Conservation (phyloP, 2,797 vertebrate species). For the Cirrhinus mrigala region DNA sequence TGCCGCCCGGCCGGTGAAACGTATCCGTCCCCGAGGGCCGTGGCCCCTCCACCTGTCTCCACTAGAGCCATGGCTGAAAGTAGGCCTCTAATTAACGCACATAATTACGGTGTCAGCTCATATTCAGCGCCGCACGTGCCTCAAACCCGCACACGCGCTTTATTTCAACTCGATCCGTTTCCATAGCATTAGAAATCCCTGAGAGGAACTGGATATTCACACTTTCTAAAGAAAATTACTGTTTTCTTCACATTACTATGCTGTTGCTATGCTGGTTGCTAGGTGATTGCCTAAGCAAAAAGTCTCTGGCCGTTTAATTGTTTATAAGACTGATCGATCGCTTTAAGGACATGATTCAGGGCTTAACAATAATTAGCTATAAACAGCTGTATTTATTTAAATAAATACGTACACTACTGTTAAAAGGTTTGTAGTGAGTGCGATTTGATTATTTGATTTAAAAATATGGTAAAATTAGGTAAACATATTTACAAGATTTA, state of each 20-base stretch:
- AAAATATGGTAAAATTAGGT: not conserved
- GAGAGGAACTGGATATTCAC: not conserved
- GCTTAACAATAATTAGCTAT: not conserved
- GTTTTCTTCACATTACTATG: not conserved
- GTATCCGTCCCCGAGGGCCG: not conserved
- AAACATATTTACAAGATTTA: not conserved
- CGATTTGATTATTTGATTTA: not conserved
- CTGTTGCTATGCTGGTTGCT: not conserved
- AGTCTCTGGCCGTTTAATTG: not conserved
- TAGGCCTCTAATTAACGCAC: constrained; percentile 59
- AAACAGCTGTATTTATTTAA: not conserved
- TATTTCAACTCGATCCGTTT: not conserved
- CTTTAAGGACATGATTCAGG: not conserved
- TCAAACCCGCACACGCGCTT: not conserved
- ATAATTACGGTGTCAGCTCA: constrained; percentile 59
- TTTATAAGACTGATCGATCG: not conserved
- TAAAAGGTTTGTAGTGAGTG: not conserved
- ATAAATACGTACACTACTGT: not conserved
- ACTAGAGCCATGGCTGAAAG: constrained; percentile 44
- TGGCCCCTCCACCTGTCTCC: constrained; percentile 13
- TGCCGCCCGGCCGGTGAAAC: not conserved
- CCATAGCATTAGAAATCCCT: not conserved
- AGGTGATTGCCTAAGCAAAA: not conserved
- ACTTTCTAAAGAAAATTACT: not conserved
- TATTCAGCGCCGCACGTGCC: constrained; percentile 39